Base-by-base conservation (phyloP, 2,113 vertebrate genomes). In the Cathartes aura region DNA sequence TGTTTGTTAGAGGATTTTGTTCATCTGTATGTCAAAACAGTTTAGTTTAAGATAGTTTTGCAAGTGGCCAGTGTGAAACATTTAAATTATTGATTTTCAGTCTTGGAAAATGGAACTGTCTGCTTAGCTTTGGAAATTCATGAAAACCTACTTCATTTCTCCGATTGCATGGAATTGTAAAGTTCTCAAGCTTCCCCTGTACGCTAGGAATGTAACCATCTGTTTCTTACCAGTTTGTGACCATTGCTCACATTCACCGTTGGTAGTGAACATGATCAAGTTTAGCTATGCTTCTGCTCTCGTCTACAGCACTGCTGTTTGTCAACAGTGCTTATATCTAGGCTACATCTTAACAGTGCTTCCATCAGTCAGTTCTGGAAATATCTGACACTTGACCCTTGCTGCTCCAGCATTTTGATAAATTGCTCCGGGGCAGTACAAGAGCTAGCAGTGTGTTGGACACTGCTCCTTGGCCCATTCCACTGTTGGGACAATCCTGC, bases 201-300 rank as follows among this genome's bases (percentile, higher is more conserved):
- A 36, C 7, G 3, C 11, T 58, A 53, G 62, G 12, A 62, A 27
- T 42, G 27, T 48, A 60, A 48, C 29, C 38, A 17, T 78, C 15
- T 96, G 23, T 68, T 86, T 70, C 42, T 47, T 58, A 21, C 1
- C 38, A 70, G 42, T 58, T 81, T 42, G 29, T 85, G 48, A 15
- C 48, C 8, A 10, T 72, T 0, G 6, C 64, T 93, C 20, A 12
- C 0, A 0, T 82, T 56, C 36, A 45, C 13, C 2, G 3, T 55
- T 78, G 59, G 42, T 62, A 56, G 63, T 62, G 42, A 70, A n/a
- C 4, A 3, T 23, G 40, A 18, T 48, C 16, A 74, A 27, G 19
- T 74, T 76, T 40, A 70, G 48, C 6, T 58, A 4, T 82, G 47
- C 20, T 55, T 86, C 45, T 81, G 58, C 48, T 90, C 22, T 47